Evolutionary conservation across 2,797 vertebrate species (phyloP).

Genomic region (Xenopus petersii): DNA sequence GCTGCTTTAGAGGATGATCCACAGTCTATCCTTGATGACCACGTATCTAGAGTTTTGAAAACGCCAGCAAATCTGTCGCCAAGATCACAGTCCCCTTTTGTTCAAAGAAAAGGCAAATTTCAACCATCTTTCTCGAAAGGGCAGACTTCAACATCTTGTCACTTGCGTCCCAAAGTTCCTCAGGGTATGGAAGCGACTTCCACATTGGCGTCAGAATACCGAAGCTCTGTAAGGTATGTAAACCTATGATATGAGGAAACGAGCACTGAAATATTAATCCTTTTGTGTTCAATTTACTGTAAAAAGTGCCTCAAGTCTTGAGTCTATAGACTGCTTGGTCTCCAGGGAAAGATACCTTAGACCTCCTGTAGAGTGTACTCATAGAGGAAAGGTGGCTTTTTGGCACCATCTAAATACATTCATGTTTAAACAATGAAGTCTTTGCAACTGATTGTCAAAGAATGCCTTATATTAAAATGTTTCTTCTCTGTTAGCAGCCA

Average conservation of each 20-base stretch:
- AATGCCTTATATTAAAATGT: not conserved
- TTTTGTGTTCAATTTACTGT: too few species aligned
- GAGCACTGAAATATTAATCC: not conserved
- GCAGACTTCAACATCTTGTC: conserved; percentile 33
- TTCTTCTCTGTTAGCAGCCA: conserved; percentile 14
- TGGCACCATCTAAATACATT: too few species aligned
- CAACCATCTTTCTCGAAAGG: conserved; percentile 35
- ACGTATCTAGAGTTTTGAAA: conserved; percentile 44
- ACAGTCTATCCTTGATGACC: conserved; percentile 45
- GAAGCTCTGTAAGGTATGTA: conserved; percentile 28
- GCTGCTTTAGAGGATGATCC: conserved; percentile 35
- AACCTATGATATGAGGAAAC: not conserved
- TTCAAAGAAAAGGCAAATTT: conserved; percentile 45
- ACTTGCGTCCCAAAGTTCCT: conserved; percentile 35
- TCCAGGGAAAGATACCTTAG: too few species aligned
- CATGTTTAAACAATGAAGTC: too few species aligned
- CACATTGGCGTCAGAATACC: conserved; percentile 10
- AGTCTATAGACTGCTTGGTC: too few species aligned
- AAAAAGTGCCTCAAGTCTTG: too few species aligned
- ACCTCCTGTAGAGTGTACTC: too few species aligned
- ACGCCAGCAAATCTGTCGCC: conserved; percentile 44
- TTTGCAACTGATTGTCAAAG: too few species aligned
- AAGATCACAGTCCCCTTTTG: conserved; percentile 41
- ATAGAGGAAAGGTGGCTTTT: too few species aligned
- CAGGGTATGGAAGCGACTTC: conserved; percentile 35